phyloP scores from a whole-genome alignment of 1,140 invertebrate genomes.

The Ephestia elutella region DNA sequence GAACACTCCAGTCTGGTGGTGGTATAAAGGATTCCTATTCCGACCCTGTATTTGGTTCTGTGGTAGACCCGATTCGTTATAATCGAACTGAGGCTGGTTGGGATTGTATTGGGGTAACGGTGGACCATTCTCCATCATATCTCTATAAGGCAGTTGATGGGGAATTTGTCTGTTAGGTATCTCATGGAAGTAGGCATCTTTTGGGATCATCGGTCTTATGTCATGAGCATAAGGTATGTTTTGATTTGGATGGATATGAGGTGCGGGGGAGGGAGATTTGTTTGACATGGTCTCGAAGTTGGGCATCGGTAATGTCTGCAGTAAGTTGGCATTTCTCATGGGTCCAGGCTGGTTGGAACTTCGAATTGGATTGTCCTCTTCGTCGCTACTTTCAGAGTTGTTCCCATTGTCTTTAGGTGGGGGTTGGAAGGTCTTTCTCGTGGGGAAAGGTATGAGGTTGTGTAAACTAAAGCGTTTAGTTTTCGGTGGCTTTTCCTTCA shows the following conservation, averaged over 20 bases:
- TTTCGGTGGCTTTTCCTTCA: constrained; percentile 70
- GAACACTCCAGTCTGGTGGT: constrained; percentile 65
- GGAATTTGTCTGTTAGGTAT: constrained; percentile 69
- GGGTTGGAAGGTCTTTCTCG: constrained; percentile 68
- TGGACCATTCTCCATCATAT: constrained; percentile 44
- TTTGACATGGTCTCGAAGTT: constrained; percentile 75
- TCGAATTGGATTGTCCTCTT: constrained; percentile 74
- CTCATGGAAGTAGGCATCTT: constrained; percentile 77
- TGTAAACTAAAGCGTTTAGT: constrained; percentile 71
- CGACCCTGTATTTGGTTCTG: constrained; percentile 46
- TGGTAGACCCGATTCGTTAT: constrained; percentile 50
- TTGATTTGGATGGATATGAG: constrained; percentile 33
- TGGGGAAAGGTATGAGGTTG: constrained; percentile 69
- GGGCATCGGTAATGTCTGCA: constrained; percentile 67
- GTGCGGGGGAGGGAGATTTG: constrained; percentile 67
- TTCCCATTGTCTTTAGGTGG: constrained; percentile 69
- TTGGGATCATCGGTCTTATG: constrained; percentile 67
- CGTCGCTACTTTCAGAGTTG: constrained; percentile 75
- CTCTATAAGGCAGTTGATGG: constrained; percentile 55
- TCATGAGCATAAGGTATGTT: constrained; percentile 40
- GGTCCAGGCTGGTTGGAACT: constrained; percentile 69
- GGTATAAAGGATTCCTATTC: constrained; percentile 65
- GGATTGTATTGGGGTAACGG: constrained; percentile 39
- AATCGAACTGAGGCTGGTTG: constrained; percentile 41
- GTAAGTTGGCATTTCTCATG: constrained; percentile 73